Base-by-base conservation (phyloP, 2,888 invertebrate genomes). In the Dinocampus coccinellae region DNA sequence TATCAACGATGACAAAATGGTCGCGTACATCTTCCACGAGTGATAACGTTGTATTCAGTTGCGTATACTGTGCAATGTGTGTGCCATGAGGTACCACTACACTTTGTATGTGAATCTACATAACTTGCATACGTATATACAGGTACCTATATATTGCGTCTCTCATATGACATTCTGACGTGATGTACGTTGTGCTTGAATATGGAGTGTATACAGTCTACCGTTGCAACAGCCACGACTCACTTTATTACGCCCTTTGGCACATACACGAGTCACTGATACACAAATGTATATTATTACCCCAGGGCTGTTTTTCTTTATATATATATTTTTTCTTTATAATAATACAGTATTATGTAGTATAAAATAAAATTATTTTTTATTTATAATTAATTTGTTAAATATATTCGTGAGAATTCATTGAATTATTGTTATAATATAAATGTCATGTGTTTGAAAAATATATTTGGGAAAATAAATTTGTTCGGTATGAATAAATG, bases 1-100 rank as follows among this genome's bases (percentile, higher is more conserved):
- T 76, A 75, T 73, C 62, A 62, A 73, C 72, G 67, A 67, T 70
- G 73, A 70, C 70, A 69, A 75, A 72, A 70, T 66, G 55, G 52
- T 67, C 20, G 66, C 47, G 60, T 64, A 69, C 70, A 72, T 70
- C 68, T 70, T 70, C 53, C 65, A 52, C 68, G 62, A 58, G 24
- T 73, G 71, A 75, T 70, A 70, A 42, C 60, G 65, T 66, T 70
- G n/a, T 66, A 61, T 70, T 61, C 52, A 47, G 61, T 60, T 29
- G 13, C 60, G 63, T 39, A 65, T 24, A 36, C 16, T 1, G 36
- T 63, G n/a, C 36, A 39, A 53, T 63, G 42, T 42, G 42, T 55
- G 26, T 16, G 29, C 62, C 10, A 57, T 39, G 39, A 39, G n/a
- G 42, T 29, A 33, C 4, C 55, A 11, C 34, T 57, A 22, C 26